A percentile compares a stretch with the other conserved stretches of the same genome.
Conservation (phyloP, 2,888 invertebrate species). For the Mimas tiliae region DNA sequence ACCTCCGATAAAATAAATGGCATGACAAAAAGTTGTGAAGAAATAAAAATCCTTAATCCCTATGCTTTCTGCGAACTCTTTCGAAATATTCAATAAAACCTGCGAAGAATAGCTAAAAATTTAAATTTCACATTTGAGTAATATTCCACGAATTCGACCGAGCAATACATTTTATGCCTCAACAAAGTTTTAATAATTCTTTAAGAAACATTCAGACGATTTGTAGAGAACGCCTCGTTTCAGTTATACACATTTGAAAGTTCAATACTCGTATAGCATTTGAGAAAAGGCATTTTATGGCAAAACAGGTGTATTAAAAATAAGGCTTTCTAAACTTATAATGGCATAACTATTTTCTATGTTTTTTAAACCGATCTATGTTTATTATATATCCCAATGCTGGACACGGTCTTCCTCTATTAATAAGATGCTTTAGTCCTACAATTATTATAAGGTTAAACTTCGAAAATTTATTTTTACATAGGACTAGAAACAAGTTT, state of each 20-base stretch:
- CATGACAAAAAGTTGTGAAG: not conserved
- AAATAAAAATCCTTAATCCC: not conserved
- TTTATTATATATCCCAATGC: too few species aligned
- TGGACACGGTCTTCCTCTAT: too few species aligned
- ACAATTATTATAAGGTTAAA: too few species aligned
- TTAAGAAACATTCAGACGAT: slow-evolving; percentile 9
- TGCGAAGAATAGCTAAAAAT: slow-evolving; percentile 8
- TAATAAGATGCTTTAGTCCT: too few species aligned
- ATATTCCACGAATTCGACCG: not conserved
- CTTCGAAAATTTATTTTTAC: too few species aligned
- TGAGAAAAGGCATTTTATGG: not conserved
- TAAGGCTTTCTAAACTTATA: not conserved
- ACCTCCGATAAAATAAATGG: not conserved
- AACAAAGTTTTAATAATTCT: slow-evolving; percentile 25
- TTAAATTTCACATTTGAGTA: slow-evolving; percentile 15
- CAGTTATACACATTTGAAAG: not conserved
- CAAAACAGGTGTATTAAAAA: not conserved
- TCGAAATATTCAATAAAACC: slow-evolving; percentile 8
- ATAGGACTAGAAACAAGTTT: too few species aligned
- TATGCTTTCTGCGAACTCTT: not conserved
- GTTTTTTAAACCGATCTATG: too few species aligned
- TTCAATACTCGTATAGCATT: slow-evolving; percentile 3
- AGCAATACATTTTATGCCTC: slow-evolving; percentile 21
- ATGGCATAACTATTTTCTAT: too few species aligned
- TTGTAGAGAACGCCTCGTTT: not conserved